Base-by-base conservation (phyloP, 2,888 invertebrate species). In the Chrysopilus asiliformis region DNA sequence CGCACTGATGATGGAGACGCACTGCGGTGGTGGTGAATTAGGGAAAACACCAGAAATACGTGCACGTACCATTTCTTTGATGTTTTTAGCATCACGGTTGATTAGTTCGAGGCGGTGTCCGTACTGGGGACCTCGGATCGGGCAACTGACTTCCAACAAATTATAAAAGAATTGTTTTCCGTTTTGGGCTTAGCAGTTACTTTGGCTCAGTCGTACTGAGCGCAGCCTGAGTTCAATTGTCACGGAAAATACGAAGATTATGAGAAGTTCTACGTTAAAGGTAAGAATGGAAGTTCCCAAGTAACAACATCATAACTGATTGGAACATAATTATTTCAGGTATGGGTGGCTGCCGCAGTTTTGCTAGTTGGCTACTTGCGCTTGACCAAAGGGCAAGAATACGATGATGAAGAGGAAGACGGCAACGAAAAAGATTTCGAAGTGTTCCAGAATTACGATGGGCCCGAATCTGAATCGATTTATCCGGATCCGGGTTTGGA, bases 371-470 rank as follows among this genome's bases (percentile, higher is more conserved):
- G 7, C 22, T 8, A 8, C 7, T 22, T 22, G 22, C 7, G 10
- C 10, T 22, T 22, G 10, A 8, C 22, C 7, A 22, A 22, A 7
- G 22, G 7, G 22, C 22, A 22, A 22, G 10, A 22, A 8, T 22
- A 7, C 7, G 22, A 22, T 22, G 22, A 22, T 22, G 29, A 8
- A 13, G 10, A n/a, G 10, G 15, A 14, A 7, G 29, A 29, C 8
- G 10, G 15, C 4, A 15, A 29, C 15, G 15, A 35, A 13, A 35
- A 9, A 4, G 35, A 35, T 19, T 36, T 36, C 12, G 30, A 36
- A 31, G 15, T 30, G 16, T 30, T 20, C 16, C 8, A 16, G 14
- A 10, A 22, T 15, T 29, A 24, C n/a, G 24, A 30, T 16, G 36
- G 36, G 2, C 14, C 20, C 4, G 5, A 9, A n/a, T 24, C 17